Evolutionary conservation across 2,113 vertebrate species (phyloP).

Genomic region (Elephantulus edwardii): DNA sequence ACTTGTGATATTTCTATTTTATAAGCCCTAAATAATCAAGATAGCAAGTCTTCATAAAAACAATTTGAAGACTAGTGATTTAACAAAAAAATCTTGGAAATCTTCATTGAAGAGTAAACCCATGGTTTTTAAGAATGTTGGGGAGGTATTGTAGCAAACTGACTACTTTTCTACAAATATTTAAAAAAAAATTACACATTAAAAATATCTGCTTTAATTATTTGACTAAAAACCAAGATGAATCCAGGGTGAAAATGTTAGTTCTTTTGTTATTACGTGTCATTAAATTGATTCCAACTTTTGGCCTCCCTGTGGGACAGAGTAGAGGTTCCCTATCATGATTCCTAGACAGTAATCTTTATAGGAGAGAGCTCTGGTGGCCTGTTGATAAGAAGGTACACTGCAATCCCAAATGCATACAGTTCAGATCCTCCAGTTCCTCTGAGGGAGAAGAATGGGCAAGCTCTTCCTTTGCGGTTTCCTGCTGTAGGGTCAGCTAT

Average conservation of each 20-base stretch:
- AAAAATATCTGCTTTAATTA: background rate
- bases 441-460: too few relatives aligned
- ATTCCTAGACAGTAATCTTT: background rate
- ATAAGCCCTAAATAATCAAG: background rate
- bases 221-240: conserved; percentile 15
- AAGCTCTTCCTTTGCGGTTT: too few relatives aligned
- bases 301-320: background rate
- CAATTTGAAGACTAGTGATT: background rate
- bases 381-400: too few relatives aligned
- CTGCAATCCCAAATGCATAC: too few relatives aligned
- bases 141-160: background rate
- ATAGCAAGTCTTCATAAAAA: background rate
- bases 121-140: background rate
- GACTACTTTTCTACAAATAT: background rate
- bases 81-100: background rate
- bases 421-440: too few relatives aligned
- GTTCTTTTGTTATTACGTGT: background rate
- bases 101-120: background rate
- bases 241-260: background rate
- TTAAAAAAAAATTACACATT: background rate
- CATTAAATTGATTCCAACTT: background rate
- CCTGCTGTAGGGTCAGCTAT: too few relatives aligned
- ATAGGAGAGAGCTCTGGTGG: too few relatives aligned
- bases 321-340: background rate
- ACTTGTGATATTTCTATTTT: background rate